A percentile compares a stretch with the other conserved stretches of the same genome.
These are phyloP conservation scores for Platichthys stellatus DNA, from an alignment of 2,113 vertebrate genomes.

Conservation along the genomic window DNA sequence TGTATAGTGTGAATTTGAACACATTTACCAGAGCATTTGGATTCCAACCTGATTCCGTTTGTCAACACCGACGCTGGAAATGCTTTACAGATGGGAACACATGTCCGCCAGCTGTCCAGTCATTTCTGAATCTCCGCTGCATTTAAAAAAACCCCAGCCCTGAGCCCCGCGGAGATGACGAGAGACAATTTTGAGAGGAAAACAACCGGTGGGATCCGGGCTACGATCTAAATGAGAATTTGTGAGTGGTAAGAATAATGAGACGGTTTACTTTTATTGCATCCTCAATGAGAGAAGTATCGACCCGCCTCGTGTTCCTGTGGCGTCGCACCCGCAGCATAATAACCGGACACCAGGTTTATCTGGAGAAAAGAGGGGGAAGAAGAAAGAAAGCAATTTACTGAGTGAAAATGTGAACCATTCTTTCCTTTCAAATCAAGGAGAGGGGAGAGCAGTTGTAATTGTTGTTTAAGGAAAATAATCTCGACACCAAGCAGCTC, in stretches of 20 bases:
- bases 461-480: conserved; percentile 69
- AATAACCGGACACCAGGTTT: conserved; percentile 56
- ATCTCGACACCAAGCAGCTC: conserved; percentile 25
- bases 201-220: conserved; percentile 37
- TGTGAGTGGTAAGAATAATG: conserved; percentile 67
- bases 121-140: background rate
- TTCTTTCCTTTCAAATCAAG: conserved; percentile 57
- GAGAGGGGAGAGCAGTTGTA: conserved; percentile 55
- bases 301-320: conserved; percentile 64
- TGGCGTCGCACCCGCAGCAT: conserved; percentile 54
- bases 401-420: conserved; percentile 33
- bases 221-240: conserved; percentile 68
- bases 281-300: conserved; percentile 69
- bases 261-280: conserved; percentile 68
- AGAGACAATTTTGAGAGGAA: conserved; percentile 38
- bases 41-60: too few species aligned
- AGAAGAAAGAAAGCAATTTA: conserved; percentile 62
- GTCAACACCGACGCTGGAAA: background rate
- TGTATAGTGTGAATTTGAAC: too few species aligned
- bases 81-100: too few species aligned
- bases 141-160: conserved; percentile 31
- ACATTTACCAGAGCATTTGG: too few species aligned
- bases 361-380: conserved; percentile 24
- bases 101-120: background rate
- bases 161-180: conserved; percentile 39